phyloP scores from a whole-genome alignment of 2,797 vertebrate genomes.

The Mus spretus region DNA sequence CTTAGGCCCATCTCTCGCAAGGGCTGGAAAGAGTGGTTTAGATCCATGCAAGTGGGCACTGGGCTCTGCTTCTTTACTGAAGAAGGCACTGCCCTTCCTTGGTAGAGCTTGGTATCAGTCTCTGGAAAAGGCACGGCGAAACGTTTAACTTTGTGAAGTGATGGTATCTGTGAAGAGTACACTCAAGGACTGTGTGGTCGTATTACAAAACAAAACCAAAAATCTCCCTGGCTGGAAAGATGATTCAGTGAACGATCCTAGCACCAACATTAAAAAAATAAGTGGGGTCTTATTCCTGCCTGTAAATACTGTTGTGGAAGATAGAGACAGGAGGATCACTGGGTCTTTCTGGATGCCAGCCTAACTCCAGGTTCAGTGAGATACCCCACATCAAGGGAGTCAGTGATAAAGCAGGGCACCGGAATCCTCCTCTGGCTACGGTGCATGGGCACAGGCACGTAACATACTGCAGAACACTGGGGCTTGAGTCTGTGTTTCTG shows the following conservation, averaged over 20 bases:
- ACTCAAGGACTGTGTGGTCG: background rate
- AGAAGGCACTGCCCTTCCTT: background rate
- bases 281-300: background rate
- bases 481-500: background rate
- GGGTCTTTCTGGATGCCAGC: background rate
- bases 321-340: background rate
- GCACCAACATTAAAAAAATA: background rate
- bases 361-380: background rate
- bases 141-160: background rate
- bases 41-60: background rate
- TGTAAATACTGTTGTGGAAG: background rate
- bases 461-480: background rate
- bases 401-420: background rate
- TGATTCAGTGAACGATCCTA: background rate
- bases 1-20: background rate
- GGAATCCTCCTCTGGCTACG: background rate
- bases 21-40: background rate
- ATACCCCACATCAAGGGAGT: background rate
- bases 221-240: background rate
- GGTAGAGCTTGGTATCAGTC: background rate
- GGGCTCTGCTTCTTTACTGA: background rate
- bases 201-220: background rate
- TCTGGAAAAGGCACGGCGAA: background rate
- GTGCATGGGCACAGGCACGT: rapidly evolving
- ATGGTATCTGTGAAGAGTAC: background rate